Conservation (phyloP, 2,797 vertebrate genomes). For the Orestias chungarensis region DNA sequence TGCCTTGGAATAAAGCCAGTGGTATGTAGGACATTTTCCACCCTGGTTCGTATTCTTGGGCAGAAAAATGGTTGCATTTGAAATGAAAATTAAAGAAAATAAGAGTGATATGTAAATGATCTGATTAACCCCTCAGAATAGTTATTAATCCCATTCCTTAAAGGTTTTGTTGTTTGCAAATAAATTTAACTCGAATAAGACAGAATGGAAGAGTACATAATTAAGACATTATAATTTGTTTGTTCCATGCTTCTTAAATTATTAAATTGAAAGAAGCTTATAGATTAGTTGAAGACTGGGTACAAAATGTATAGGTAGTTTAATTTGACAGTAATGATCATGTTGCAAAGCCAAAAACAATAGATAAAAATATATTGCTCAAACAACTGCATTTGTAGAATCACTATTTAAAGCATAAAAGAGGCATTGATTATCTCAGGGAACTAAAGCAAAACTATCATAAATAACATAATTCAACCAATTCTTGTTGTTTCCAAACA, state of each 20-base stretch:
- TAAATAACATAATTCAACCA: too few species aligned
- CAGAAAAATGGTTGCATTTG: background rate
- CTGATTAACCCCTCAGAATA: background rate
- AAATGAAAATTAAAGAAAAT: background rate
- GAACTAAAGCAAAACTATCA: too few species aligned
- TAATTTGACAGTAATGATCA: background rate
- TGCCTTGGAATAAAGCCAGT: constrained; percentile 26
- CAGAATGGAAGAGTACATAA: too few species aligned
- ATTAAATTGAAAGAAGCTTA: background rate
- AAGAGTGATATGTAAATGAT: background rate
- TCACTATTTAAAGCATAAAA: too few species aligned
- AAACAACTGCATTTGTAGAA: too few species aligned
- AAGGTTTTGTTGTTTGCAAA: too few species aligned
- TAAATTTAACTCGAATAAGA: too few species aligned
- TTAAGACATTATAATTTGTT: background rate
- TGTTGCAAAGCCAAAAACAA: background rate
- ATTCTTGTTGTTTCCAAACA: too few species aligned
- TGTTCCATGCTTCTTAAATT: background rate
- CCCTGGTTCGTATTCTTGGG: background rate
- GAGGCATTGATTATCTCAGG: too few species aligned
- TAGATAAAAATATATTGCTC: too few species aligned
- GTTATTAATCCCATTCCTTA: background rate
- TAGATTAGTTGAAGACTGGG: background rate
- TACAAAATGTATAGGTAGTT: background rate
- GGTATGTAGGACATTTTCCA: constrained; percentile 10